Evolutionary conservation across 2,113 vertebrate genomes (phyloP).

Genomic region (Leptobrachium leishanense): DNA sequence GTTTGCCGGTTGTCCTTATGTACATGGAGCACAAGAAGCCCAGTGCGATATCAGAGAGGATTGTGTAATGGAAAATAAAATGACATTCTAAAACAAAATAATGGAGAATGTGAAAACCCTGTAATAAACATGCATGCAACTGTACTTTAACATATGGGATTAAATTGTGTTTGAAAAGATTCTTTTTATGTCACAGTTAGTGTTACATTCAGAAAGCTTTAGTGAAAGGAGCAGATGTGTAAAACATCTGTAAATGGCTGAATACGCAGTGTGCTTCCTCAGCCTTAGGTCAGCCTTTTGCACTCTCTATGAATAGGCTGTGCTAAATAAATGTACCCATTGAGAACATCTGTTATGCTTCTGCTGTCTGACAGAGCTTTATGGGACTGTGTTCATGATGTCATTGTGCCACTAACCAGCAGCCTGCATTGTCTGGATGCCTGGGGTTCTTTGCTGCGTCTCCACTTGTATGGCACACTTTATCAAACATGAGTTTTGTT

Average conservation of each 20-base stretch:
- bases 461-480: slow-evolving; percentile 27
- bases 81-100: not conserved
- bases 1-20: too few relatives aligned
- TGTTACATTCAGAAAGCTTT: slow-evolving; percentile 36
- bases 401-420: slow-evolving; percentile 40
- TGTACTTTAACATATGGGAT: slow-evolving; percentile 34
- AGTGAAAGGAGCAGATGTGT: slow-evolving; percentile 39
- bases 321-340: slow-evolving; percentile 43
- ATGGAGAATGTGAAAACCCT: not conserved
- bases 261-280: slow-evolving; percentile 42
- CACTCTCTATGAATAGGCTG: slow-evolving; percentile 46
- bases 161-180: slow-evolving; percentile 34
- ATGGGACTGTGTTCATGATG: slow-evolving; percentile 38
- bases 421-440: slow-evolving; percentile 36
- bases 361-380: slow-evolving; percentile 40
- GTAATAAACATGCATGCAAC: not conserved
- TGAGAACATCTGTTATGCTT: slow-evolving; percentile 41
- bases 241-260: slow-evolving; percentile 48
- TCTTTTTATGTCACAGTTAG: slow-evolving; percentile 44
- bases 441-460: slow-evolving; percentile 23
- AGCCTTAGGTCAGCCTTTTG: slow-evolving; percentile 49
- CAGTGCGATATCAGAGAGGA: too few relatives aligned
- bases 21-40: too few relatives aligned
- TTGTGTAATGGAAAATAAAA: not conserved
- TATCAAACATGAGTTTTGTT: slow-evolving; percentile 25